Evolutionary conservation across 2,113 vertebrate species (phyloP).

Genomic region (Tachysurus vachellii): DNA sequence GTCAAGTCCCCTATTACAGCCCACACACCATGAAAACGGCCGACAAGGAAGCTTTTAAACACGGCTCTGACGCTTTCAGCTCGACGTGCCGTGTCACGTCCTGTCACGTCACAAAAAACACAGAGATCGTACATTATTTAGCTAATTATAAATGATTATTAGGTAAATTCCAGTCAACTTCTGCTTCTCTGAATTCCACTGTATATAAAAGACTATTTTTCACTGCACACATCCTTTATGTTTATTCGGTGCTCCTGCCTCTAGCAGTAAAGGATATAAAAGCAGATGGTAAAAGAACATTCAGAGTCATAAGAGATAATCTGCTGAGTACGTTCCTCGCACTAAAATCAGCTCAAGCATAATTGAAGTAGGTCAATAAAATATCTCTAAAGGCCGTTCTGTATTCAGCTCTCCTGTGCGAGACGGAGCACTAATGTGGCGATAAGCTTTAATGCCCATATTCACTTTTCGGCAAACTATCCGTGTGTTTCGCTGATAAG

Average conservation of each 20-base stretch:
- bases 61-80: neutral
- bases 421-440: constrained; percentile 18
- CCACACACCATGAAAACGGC: neutral
- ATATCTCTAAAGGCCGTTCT: constrained; percentile 21
- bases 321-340: constrained; percentile 1
- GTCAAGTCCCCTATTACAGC: constrained; percentile 4
- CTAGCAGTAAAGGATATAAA: constrained; percentile 7
- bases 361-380: constrained; percentile 40
- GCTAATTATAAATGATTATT: neutral
- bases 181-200: neutral
- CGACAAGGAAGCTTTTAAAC: constrained; percentile 20
- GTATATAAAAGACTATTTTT: neutral
- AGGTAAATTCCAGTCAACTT: neutral
- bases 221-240: neutral
- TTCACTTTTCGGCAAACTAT: constrained; percentile 31
- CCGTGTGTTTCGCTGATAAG: constrained; percentile 61
- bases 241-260: neutral
- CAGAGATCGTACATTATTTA: neutral
- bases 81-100: constrained; percentile 24
- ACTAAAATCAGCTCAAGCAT: constrained; percentile 3
- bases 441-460: constrained; percentile 43
- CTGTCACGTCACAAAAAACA: neutral
- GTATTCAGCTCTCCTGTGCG: constrained; percentile 8
- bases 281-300: constrained; percentile 17
- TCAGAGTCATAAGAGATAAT: constrained; percentile 24